Conservation (phyloP, 2,888 invertebrate species). For the Tiliacea citrago region DNA sequence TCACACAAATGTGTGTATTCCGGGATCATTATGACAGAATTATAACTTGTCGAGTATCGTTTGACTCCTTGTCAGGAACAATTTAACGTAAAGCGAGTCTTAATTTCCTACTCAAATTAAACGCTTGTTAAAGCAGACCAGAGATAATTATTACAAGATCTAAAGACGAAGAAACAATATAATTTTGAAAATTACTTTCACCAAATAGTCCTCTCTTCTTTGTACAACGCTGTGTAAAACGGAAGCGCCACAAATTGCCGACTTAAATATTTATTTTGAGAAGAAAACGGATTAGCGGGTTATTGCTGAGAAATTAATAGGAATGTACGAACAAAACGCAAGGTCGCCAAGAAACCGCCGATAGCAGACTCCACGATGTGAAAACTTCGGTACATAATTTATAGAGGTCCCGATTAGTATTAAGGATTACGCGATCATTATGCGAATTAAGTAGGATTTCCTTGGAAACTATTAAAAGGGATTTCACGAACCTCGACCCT, state of each 20-base stretch:
- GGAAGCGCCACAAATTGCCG: constrained; percentile 87
- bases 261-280: constrained; percentile 86
- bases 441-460: constrained; percentile 85
- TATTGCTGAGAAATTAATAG: constrained; percentile 80
- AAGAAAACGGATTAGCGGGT: constrained; percentile 85
- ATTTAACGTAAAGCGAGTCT: constrained; percentile 78
- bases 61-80: constrained; percentile 75
- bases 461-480: constrained; percentile 86
- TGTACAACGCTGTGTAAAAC: constrained; percentile 80
- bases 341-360: constrained; percentile 57
- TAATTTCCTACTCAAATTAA: constrained; percentile 85
- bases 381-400: constrained; percentile 72
- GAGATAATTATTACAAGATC: constrained; percentile 88
- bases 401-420: constrained; percentile 77
- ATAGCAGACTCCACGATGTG: constrained; percentile 65
- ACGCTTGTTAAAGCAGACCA: constrained; percentile 85
- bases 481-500: constrained; percentile 80
- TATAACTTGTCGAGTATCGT: constrained; percentile 72
- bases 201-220: constrained; percentile 83
- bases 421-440: constrained; percentile 83
- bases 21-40: constrained; percentile 64
- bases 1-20: constrained; percentile 46
- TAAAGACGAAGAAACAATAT: constrained; percentile 86
- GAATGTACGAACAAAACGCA: constrained; percentile 65
- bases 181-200: constrained; percentile 87